phyloP scores from a whole-genome alignment of 2,113 vertebrate species.

The Cairina moschata region DNA sequence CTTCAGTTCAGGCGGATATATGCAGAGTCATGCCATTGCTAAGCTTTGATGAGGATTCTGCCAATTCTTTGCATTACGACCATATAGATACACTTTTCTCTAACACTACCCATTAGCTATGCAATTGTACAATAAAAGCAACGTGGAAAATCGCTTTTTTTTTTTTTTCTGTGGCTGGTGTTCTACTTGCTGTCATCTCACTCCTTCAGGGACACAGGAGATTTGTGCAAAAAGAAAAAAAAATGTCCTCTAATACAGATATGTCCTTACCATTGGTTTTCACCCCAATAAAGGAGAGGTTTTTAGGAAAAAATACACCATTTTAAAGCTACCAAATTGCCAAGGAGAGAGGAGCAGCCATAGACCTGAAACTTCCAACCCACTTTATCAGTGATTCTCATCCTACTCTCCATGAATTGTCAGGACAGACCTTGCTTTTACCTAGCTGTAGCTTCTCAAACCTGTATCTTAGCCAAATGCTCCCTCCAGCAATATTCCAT shows the following conservation, averaged over 20 bases:
- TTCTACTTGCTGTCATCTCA: background rate
- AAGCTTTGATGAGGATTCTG: background rate
- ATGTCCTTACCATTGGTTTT: background rate
- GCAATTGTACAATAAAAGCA: no score
- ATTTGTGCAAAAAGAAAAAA: background rate
- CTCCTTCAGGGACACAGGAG: background rate
- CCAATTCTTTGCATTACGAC: background rate
- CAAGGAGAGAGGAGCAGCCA: background rate
- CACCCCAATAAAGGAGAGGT: background rate
- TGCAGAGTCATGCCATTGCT: background rate
- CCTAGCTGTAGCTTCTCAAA: background rate
- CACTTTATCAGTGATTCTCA: background rate
- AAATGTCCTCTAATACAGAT: accelerated
- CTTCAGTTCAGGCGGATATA: background rate
- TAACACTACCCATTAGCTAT: background rate
- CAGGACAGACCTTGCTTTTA: background rate
- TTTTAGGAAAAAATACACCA: background rate
- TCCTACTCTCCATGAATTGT: background rate
- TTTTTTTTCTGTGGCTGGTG: accelerated
- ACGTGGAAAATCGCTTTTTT: background rate
- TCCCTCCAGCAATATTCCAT: accelerated
- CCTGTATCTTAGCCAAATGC: background rate
- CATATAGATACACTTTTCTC: background rate
- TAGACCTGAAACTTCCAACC: background rate
- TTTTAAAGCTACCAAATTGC: background rate